Evolutionary conservation across 1,140 invertebrate genomes (phyloP).

Genomic region (Ylistrum balloti): DNA sequence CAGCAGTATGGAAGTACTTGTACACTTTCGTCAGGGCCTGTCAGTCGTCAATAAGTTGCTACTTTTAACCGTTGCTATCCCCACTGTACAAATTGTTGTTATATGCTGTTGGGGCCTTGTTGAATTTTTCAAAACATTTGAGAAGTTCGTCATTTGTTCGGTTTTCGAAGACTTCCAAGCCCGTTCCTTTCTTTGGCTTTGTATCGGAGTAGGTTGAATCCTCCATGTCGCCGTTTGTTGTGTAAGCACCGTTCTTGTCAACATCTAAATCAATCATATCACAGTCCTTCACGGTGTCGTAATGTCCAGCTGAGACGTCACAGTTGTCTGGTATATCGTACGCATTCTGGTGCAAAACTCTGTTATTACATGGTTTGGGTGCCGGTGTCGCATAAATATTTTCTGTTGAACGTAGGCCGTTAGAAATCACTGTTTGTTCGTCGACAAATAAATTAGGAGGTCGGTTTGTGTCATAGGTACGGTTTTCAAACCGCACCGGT

Average conservation of each 20-base stretch:
- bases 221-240: not conserved
- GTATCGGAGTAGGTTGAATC: not conserved
- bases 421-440: not conserved
- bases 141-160: not conserved
- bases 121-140: not conserved
- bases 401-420: not conserved
- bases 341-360: not conserved
- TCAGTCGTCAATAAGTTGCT: too few relatives aligned
- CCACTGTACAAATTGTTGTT: not conserved
- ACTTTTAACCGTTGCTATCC: not conserved
- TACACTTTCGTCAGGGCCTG: too few relatives aligned
- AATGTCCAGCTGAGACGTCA: not conserved
- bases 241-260: not conserved
- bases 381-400: not conserved
- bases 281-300: not conserved
- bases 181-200: not conserved
- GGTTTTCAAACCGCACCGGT: not conserved
- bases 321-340: not conserved
- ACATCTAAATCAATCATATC: not conserved
- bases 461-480: not conserved
- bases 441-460: not conserved
- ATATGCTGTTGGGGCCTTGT: not conserved
- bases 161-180: not conserved
- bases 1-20: too few relatives aligned
- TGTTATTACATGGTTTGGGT: not conserved